Evolutionary conservation across 2,888 invertebrate genomes (phyloP).

Genomic region (Liopterus haemorrhoidalis): DNA sequence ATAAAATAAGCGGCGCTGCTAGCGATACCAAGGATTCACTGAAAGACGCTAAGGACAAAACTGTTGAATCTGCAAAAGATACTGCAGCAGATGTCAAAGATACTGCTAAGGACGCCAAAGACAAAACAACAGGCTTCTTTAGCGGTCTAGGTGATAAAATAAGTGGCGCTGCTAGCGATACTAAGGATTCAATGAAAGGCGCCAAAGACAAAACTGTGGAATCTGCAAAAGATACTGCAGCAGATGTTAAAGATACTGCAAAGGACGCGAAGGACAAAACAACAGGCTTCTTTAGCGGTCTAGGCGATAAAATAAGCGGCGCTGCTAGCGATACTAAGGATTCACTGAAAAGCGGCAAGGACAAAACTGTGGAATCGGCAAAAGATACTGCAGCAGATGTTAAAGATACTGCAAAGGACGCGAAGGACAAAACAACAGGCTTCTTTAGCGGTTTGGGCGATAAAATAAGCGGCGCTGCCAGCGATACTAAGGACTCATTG

Average conservation of each 20-base stretch:
- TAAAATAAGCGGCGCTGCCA: constrained; percentile 34
- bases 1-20: constrained; percentile 7
- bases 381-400: constrained; percentile 17
- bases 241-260: constrained; percentile 14
- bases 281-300: too few relatives aligned
- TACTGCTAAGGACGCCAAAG: constrained; percentile 12
- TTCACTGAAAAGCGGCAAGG: not conserved
- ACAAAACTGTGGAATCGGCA: constrained; percentile 6
- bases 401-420: constrained; percentile 19
- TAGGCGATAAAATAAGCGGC: constrained; percentile 3
- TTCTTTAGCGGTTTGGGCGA: constrained; percentile 31
- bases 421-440: constrained; percentile 30
- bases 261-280: constrained; percentile 9
- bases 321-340: constrained; percentile 14
- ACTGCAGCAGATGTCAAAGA: constrained; percentile 20
- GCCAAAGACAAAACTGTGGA: constrained; percentile 1
- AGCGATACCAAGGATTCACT: not conserved
- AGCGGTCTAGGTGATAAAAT: constrained; percentile 5
- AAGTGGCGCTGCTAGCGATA: constrained; percentile 9
- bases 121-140: too few relatives aligned
- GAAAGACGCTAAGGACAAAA: constrained; percentile 9
- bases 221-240: constrained; percentile 16
- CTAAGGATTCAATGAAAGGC: constrained; percentile 6
- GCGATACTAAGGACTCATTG: too few relatives aligned
- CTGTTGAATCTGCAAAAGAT: constrained; percentile 19